Evolutionary conservation across 2,113 vertebrate genomes (phyloP).

Genomic region (Heteronetta atricapilla): DNA sequence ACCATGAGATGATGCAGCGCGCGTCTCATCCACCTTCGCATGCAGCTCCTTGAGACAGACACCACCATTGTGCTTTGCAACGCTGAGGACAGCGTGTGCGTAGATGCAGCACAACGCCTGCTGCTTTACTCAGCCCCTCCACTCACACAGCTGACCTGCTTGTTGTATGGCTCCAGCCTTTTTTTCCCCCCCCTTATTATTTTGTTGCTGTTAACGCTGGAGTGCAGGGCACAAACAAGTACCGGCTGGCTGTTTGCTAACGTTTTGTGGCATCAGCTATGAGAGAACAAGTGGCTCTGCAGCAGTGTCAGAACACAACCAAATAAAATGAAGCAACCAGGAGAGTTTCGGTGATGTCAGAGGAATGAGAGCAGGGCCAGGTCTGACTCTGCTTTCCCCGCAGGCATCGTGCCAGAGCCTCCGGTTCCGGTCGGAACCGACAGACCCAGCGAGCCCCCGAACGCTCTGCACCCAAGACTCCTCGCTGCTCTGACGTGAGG

Average conservation of each 20-base stretch:
- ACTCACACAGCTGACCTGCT: background rate
- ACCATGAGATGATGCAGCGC: background rate
- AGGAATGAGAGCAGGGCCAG: background rate
- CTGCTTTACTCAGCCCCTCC: background rate
- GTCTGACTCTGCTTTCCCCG: background rate
- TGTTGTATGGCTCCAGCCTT: background rate
- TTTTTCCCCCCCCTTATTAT: background rate
- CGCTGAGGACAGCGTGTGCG: background rate
- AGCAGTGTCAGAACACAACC: fast-evolving
- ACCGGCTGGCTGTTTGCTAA: background rate
- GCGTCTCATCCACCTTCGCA: background rate
- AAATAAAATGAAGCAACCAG: background rate
- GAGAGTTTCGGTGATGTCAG: background rate
- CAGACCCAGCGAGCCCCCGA: background rate
- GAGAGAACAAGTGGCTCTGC: fast-evolving
- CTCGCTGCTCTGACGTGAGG: background rate
- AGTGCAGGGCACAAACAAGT: background rate
- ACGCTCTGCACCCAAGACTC: fast-evolving
- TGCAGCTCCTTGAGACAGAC: background rate
- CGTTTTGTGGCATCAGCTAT: background rate
- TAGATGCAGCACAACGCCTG: background rate
- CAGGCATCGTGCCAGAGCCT: background rate
- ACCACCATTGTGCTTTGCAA: background rate
- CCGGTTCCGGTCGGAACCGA: background rate
- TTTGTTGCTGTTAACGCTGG: background rate